Conservation (phyloP, 2,888 invertebrate species). For the Himalopsyche japonica region DNA sequence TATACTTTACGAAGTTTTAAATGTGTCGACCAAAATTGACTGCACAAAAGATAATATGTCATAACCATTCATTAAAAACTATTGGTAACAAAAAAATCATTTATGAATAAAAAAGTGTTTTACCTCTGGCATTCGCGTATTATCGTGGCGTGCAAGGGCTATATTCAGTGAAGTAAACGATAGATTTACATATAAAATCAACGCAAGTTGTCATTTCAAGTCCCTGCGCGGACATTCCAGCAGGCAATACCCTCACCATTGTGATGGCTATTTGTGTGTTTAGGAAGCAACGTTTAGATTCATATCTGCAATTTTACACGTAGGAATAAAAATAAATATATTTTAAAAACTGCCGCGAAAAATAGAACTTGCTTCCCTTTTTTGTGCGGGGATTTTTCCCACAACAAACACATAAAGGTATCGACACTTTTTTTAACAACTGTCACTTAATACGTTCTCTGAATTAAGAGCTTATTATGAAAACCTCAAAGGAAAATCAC, state of each 20-base stretch:
- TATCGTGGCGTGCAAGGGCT: not conserved
- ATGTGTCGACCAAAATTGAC: too few species aligned
- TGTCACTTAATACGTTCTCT: too few species aligned
- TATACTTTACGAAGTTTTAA: too few species aligned
- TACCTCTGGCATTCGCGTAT: not conserved
- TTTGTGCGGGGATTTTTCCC: not conserved
- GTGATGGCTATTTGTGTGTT: conserved; percentile 1
- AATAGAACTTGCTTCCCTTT: not conserved
- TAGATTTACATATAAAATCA: conserved; percentile 18
- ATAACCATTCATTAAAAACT: too few species aligned
- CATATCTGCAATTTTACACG: not conserved
- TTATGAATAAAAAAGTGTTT: not conserved
- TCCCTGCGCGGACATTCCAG: conserved; percentile 4
- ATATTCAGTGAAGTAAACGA: not conserved
- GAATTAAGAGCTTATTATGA: too few species aligned
- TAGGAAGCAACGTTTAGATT: not conserved
- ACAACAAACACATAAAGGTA: too few species aligned
- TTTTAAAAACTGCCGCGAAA: not conserved
- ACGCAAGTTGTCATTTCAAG: not conserved
- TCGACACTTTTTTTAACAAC: too few species aligned
- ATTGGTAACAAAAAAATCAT: too few species aligned
- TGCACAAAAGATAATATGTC: too few species aligned
- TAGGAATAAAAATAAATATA: not conserved
- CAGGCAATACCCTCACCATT: conserved; percentile 7
- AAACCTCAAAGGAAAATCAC: too few species aligned